A percentile compares a stretch with the other conserved stretches of the same genome.
Evolutionary conservation across 2,888 invertebrate genomes (phyloP).

Genomic region (Colostygia pectinataria): DNA sequence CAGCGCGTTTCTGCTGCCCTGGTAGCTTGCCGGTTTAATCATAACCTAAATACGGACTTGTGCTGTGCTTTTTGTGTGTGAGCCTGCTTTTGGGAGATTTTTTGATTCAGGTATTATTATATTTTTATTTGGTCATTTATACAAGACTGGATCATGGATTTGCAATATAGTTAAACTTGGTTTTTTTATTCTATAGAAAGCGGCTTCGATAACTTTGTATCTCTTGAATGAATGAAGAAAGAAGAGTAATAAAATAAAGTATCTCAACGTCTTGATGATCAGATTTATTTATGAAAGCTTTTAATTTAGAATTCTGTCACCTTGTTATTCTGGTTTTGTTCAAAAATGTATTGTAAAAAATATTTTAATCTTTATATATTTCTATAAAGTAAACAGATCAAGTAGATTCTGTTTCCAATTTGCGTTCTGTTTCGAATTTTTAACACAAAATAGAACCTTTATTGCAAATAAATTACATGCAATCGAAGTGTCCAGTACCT

Average conservation of each 20-base stretch:
- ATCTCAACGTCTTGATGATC: neutral
- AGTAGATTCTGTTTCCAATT: neutral
- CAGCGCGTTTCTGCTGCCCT: slow-evolving; percentile 55
- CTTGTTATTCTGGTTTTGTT: too few relatives aligned
- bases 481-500: slow-evolving; percentile 53
- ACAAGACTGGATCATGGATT: neutral
- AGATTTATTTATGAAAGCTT: slow-evolving; percentile 2
- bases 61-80: slow-evolving; percentile 51
- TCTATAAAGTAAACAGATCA: too few relatives aligned
- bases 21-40: slow-evolving; percentile 49
- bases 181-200: slow-evolving; percentile 4
- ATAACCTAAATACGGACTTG: slow-evolving; percentile 47
- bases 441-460: neutral
- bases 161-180: slow-evolving; percentile 2
- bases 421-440: neutral
- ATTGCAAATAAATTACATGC: slow-evolving; percentile 57
- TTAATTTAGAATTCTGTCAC: neutral
- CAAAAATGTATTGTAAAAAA: too few relatives aligned
- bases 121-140: neutral
- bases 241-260: slow-evolving; percentile 5
- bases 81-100: slow-evolving; percentile 2
- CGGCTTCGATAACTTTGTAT: slow-evolving; percentile 1
- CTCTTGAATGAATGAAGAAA: slow-evolving; percentile 2
- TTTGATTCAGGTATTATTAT: slow-evolving; percentile 20
- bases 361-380: too few relatives aligned